Base-by-base conservation (phyloP, 2,888 invertebrate species). In the Drosophila borealis region DNA sequence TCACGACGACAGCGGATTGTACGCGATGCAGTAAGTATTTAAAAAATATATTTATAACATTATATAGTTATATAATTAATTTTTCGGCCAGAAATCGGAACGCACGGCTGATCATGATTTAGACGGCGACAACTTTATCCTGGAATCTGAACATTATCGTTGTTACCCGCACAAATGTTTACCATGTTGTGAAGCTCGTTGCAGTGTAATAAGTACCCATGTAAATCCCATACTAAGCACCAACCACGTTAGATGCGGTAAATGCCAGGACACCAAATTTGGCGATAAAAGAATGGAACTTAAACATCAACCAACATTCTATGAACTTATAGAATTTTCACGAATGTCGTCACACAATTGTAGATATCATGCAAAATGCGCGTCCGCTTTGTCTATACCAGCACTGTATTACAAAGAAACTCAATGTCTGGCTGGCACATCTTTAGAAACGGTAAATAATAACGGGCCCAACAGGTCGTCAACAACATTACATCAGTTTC, bases 1-100 rank as follows among this genome's bases (percentile, higher is more conserved):
- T 94, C 95, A 74, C 93, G 97, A 54, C 96, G 97, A 79, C 96
- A 96, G 77, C 95, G 96, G 42, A 92, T 95, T 87, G 94, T 94
- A 34, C 94, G 95, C 63, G 93, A 93, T 59, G 94, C 94, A 81
- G 92, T 92, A 87, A 90, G 81, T 54, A 17, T 10, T 13, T 5
- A 1, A 14, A 1, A 14, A 19, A 10, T 10, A 9, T 0, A 21
- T 48, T 62, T 13, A 9, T 11, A 1, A 5, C 4, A 25, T 6
- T 13, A 3, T 14, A 4, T 48, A 11, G 37, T 17, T 19, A 5
- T 29, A 41, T 45, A 19, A 42, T 11, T 36, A 0, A 10, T n/a
- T 36, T 29, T 9, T 61, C 3, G 14, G 1, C 1, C 37, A 92
- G 92, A 90, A 91, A 33, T 89, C 91, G 25, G 92, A 92, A 74